phyloP scores from a whole-genome alignment of 2,888 invertebrate species.

The Ophraella communa region DNA sequence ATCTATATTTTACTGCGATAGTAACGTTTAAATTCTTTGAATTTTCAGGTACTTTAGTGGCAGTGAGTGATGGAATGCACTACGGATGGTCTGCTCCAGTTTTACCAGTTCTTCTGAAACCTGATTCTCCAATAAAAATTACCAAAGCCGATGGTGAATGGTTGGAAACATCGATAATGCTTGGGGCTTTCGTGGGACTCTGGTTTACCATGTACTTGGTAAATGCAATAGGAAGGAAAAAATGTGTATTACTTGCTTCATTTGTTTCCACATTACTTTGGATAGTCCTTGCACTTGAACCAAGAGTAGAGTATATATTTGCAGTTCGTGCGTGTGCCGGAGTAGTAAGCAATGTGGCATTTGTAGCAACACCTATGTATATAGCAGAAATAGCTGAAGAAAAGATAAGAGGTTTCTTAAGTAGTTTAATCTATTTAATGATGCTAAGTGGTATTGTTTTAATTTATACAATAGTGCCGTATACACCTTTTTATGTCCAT shows the following conservation, averaged over 20 bases:
- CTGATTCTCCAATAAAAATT: slow-evolving; percentile 55
- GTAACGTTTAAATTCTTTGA: background rate
- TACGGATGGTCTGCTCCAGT: slow-evolving; percentile 58
- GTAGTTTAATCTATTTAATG: slow-evolving; percentile 56
- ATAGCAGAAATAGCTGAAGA: slow-evolving; percentile 58
- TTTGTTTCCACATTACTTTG: slow-evolving; percentile 53
- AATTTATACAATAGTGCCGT: slow-evolving; percentile 53
- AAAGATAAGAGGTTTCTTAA: slow-evolving; percentile 55
- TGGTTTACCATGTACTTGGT: slow-evolving; percentile 54
- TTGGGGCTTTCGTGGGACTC: slow-evolving; percentile 51
- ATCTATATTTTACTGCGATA: too few species aligned
- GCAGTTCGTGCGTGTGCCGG: slow-evolving; percentile 54
- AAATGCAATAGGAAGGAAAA: slow-evolving; percentile 52
- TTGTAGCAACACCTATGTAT: slow-evolving; percentile 58
- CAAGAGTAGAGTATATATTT: slow-evolving; percentile 51
- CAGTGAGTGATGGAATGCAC: slow-evolving; percentile 59
- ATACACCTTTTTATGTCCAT: slow-evolving; percentile 44
- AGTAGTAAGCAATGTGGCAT: slow-evolving; percentile 56
- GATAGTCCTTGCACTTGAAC: slow-evolving; percentile 54
- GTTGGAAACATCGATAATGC: slow-evolving; percentile 49
- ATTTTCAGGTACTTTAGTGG: slow-evolving; percentile 55
- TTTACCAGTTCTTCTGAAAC: slow-evolving; percentile 49
- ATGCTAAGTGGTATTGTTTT: slow-evolving; percentile 56
- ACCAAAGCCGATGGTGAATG: slow-evolving; percentile 45
- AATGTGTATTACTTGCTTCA: slow-evolving; percentile 54